A percentile compares a stretch with the other conserved stretches of the same genome.
Conservation (phyloP, 92 coral and sea anemone genomes). For the Siderastrea radians region DNA sequence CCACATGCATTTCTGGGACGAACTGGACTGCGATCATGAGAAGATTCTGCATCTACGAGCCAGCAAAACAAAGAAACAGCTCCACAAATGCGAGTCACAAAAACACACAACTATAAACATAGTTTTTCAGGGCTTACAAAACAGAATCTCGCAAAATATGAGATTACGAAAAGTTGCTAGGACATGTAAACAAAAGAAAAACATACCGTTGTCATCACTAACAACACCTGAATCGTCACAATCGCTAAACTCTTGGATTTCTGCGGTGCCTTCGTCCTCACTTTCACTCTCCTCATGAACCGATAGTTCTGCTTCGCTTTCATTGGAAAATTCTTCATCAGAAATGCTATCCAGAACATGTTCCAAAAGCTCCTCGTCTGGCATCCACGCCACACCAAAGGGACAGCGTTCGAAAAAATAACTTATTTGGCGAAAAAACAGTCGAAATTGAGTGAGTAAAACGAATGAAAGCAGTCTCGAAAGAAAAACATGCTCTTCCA, state of each 20-base stretch:
- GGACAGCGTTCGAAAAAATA: conserved; percentile 12
- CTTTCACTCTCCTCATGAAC: conserved; percentile 24
- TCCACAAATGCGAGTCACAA: neutral
- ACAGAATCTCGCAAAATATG: neutral
- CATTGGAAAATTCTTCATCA: conserved; percentile 10
- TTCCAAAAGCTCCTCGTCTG: conserved; percentile 1
- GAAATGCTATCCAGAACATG: conserved; percentile 1
- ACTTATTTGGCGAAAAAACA: neutral
- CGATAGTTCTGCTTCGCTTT: conserved; percentile 18
- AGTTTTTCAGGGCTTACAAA: neutral
- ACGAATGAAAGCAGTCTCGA: neutral
- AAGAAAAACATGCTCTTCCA: neutral
- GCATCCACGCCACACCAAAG: conserved; percentile 13
- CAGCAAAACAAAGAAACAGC: neutral
- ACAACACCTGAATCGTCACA: conserved; percentile 10
- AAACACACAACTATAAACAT: conserved; percentile 13
- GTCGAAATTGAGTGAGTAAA: neutral
- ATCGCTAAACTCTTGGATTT: conserved; percentile 15
- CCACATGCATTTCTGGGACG: neutral
- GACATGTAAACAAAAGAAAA: conserved; percentile 2
- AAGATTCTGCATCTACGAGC: neutral
- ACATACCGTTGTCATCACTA: conserved; percentile 21
- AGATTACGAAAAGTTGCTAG: conserved; percentile 7
- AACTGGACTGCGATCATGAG: neutral
- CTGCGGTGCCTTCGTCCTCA: conserved; percentile 11